Base-by-base conservation (phyloP, 2,113 vertebrate genomes). In the Thunnus thynnus region DNA sequence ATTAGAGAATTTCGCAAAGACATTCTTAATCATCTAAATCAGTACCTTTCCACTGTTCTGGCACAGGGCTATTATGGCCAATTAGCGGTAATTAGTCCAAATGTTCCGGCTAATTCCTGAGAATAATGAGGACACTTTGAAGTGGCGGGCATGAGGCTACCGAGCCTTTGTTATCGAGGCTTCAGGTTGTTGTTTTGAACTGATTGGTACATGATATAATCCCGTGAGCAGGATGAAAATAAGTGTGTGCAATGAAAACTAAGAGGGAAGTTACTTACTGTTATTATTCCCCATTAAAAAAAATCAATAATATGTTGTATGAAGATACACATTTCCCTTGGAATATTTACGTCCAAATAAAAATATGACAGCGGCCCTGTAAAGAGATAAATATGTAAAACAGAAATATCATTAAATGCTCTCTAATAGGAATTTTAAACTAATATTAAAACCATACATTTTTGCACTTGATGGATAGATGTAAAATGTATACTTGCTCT, bases 1-100 rank as follows among this genome's bases (percentile, higher is more conserved):
- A 95, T 94, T 93, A 84, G 76, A 79, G 88, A 83, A 92, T 94
- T 91, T 94, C 90, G 85, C 89, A 90, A 94, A 41, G 89, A 88
- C 85, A 90, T 91, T 92, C 89, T 92, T 93, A 94, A 95, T 95
- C 87, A 95, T 86, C 88, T 93, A 90, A 94, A 95, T 92, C 93
- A 93, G 90, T 76, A 89, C 83, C 87, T 79, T 86, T 90, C 83
- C 85, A 89, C 80, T 90, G 86, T 80, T 89, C 93, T 86, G 82
- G 93, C 91, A 82, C 89, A 86, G 72, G 78, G 89, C 86, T 93
- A 92, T 95, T 94, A 93, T 57, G 89, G 84, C 75, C 91, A 95
- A 95, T 95, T 95, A 95, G 91, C 62, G 60, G 54, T 84, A 95
- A 95, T 95, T 95, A 94, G 89, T 87, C 80, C 83, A 87, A 92